Conservation (phyloP, 2,888 invertebrate genomes). For the Clivina fossor region DNA sequence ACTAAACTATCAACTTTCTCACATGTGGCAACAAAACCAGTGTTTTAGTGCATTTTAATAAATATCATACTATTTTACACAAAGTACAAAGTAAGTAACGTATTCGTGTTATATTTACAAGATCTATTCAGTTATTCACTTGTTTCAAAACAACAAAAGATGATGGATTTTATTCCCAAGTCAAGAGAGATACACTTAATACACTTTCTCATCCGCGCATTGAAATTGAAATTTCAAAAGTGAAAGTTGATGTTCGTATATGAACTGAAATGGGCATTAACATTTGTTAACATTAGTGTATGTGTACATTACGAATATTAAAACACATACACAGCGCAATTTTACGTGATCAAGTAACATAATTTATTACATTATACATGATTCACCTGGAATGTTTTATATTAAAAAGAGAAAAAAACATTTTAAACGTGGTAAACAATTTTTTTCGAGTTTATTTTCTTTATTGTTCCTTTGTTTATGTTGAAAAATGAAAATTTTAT, state of each 20-base stretch:
- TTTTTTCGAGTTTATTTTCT: no score
- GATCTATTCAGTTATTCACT: background rate
- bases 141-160: no score
- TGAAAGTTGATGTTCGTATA: conserved; percentile 25
- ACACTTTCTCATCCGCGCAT: conserved; percentile 26
- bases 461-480: no score
- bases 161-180: background rate
- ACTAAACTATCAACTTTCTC: conserved; percentile 23
- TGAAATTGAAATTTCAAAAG: conserved; percentile 30
- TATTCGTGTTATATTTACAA: background rate
- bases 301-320: conserved; percentile 4
- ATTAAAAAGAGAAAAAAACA: background rate
- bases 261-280: conserved; percentile 21
- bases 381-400: background rate
- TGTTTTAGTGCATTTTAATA: conserved; percentile 5
- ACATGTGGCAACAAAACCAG: conserved; percentile 23
- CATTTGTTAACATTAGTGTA: conserved; percentile 3
- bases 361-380: conserved; percentile 1
- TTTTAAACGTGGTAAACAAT: background rate
- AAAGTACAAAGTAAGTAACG: conserved; percentile 9
- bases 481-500: no score
- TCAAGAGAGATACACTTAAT: background rate
- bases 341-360: background rate
- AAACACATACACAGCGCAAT: background rate
- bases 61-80: no score